phyloP scores from a whole-genome alignment of 1,140 invertebrate genomes.

The Phthorimaea operculella region DNA sequence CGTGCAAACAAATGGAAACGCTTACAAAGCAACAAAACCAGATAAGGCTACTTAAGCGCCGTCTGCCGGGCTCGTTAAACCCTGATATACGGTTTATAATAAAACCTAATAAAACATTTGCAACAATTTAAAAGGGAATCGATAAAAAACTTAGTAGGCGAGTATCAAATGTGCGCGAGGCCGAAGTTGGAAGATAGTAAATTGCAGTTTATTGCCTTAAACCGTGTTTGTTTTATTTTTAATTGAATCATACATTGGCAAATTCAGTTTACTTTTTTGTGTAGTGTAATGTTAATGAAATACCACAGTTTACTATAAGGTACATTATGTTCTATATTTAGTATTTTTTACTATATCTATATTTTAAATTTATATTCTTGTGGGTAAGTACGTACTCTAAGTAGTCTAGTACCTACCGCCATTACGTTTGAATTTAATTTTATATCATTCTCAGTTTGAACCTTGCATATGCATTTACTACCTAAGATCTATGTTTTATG shows the following conservation, averaged over 20 bases:
- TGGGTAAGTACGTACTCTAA: too few relatives aligned
- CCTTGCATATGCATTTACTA: too few relatives aligned
- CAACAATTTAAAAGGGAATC: conserved; percentile 63
- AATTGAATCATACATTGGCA: conserved; percentile 23
- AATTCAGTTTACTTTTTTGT: not conserved
- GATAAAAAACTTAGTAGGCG: conserved; percentile 51
- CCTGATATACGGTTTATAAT: conserved; percentile 62
- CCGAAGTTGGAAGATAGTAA: conserved; percentile 55
- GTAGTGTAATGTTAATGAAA: too few relatives aligned
- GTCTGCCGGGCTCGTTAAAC: conserved; percentile 52
- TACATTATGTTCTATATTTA: too few relatives aligned
- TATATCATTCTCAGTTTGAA: too few relatives aligned
- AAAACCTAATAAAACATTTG: conserved; percentile 65
- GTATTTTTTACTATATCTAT: too few relatives aligned
- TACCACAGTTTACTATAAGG: too few relatives aligned
- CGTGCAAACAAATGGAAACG: conserved; percentile 19
- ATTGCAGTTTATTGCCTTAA: conserved; percentile 48
- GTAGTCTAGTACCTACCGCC: too few relatives aligned
- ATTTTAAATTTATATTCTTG: too few relatives aligned
- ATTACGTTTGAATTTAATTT: too few relatives aligned
- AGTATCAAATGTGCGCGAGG: conserved; percentile 49
- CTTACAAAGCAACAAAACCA: conserved; percentile 52
- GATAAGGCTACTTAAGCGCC: conserved; percentile 58
- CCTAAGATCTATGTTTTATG: too few relatives aligned
- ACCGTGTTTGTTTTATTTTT: conserved; percentile 48